phyloP scores from a whole-genome alignment of 2,797 vertebrate species.

The Epinephelus coioides region DNA sequence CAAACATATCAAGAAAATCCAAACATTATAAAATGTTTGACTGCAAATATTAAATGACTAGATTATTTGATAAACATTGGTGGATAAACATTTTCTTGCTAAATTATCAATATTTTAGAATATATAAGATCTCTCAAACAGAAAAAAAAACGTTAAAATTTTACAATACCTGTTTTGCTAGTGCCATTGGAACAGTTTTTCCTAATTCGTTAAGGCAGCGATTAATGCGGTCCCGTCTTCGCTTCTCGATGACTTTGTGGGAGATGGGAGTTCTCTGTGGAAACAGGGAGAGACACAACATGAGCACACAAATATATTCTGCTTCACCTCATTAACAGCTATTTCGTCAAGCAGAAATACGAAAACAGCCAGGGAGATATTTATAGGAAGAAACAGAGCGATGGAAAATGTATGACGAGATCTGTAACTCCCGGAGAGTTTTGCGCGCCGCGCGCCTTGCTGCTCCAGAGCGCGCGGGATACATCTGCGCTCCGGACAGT shows the following conservation, averaged over 20 bases:
- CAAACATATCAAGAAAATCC: neutral
- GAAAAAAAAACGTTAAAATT: neutral
- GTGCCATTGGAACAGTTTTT: slow-evolving; percentile 95
- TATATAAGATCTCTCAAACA: neutral
- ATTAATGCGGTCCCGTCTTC: slow-evolving; percentile 95
- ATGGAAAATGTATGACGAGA: neutral
- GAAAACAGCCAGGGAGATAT: neutral
- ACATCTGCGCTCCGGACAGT: slow-evolving; percentile 13
- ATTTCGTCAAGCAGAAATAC: neutral
- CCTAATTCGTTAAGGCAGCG: slow-evolving; percentile 94
- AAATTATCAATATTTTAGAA: neutral
- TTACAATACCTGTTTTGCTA: slow-evolving; percentile 93
- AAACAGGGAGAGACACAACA: slow-evolving; percentile 33
- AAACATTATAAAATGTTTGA: slow-evolving; percentile 3
- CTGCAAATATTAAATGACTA: neutral
- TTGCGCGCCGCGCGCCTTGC: slow-evolving; percentile 54
- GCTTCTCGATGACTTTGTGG: slow-evolving; percentile 97
- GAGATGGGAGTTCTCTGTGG: slow-evolving; percentile 93
- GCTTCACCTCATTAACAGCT: neutral
- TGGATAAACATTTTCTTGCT: neutral
- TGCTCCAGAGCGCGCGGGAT: slow-evolving; percentile 60
- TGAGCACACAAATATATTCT: neutral
- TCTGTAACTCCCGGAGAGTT: neutral
- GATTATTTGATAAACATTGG: neutral
- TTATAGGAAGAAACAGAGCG: neutral